Evolutionary conservation across 2,113 vertebrate genomes (phyloP).

Genomic region (Triplophysa dalaica): DNA sequence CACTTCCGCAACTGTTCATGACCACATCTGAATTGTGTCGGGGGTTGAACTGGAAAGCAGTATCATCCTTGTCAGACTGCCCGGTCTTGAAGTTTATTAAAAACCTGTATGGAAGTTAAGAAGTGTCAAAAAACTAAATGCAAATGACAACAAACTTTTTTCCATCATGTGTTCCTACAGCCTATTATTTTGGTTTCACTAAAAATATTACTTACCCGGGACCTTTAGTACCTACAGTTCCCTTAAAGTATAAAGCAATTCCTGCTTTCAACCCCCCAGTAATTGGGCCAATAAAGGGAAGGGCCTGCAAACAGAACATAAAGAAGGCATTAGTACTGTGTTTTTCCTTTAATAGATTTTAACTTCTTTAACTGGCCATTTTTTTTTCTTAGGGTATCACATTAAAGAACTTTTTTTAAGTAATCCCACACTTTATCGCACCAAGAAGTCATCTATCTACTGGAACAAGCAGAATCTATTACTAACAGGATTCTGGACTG

Average conservation of each 20-base stretch:
- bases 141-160: not conserved
- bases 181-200: no score
- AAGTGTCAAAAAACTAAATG: not conserved
- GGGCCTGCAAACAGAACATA: not conserved
- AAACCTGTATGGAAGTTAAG: not conserved
- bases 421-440: not conserved
- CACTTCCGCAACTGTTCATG: conserved; percentile 8
- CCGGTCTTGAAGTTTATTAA: conserved; percentile 20
- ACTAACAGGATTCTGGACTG: not conserved
- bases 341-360: not conserved
- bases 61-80: conserved; percentile 1
- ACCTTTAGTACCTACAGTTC: conserved; percentile 13
- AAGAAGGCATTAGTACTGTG: not conserved
- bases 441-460: not conserved
- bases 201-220: not conserved
- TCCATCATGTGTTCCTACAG: no score
- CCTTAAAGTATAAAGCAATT: conserved; percentile 16
- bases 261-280: not conserved
- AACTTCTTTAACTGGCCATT: not conserved
- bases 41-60: conserved; percentile 29
- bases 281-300: conserved; percentile 10
- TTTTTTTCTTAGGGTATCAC: no score
- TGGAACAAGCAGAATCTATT: not conserved
- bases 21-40: not conserved
- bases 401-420: no score